These are phyloP conservation scores for Phyllotreta striolata DNA, from an alignment of 2,888 invertebrate species.

Conservation along the genomic window DNA sequence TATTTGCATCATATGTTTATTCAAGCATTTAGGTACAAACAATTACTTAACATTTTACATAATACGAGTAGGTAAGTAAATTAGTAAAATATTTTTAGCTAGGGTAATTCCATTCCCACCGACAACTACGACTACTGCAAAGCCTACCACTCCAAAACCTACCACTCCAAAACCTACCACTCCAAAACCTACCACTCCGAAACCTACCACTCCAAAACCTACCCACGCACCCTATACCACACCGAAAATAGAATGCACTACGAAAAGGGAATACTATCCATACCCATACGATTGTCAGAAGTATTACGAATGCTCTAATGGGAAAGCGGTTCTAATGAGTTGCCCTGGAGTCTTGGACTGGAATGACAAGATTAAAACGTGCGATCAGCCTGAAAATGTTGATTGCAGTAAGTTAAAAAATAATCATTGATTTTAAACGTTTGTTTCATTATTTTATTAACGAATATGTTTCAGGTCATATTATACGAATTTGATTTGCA, in stretches of 20 bases:
- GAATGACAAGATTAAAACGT: not conserved
- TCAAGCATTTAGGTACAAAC: too few relatives aligned
- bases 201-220: not conserved
- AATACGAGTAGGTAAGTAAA: too few relatives aligned
- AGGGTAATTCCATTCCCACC: not conserved
- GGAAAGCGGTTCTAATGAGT: not conserved
- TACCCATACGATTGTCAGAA: slow-evolving; percentile 18
- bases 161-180: not conserved
- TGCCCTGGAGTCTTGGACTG: slow-evolving; percentile 2
- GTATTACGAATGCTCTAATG: slow-evolving; percentile 21
- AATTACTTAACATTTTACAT: too few relatives aligned
- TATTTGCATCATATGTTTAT: too few relatives aligned
- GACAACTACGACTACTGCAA: not conserved
- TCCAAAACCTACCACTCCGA: not conserved
- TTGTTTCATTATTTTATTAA: too few relatives aligned
- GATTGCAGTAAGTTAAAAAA: too few relatives aligned
- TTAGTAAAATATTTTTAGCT: not conserved
- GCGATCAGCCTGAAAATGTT: slow-evolving; percentile 10
- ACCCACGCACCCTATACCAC: not conserved
- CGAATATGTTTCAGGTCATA: too few relatives aligned
- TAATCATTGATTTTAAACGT: too few relatives aligned
- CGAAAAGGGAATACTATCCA: not conserved
- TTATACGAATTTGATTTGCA: too few relatives aligned
- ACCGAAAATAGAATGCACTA: not conserved
- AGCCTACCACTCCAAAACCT: not conserved